Conservation (phyloP, 1,140 invertebrate genomes). For the Pemphigus obesinymphae region DNA sequence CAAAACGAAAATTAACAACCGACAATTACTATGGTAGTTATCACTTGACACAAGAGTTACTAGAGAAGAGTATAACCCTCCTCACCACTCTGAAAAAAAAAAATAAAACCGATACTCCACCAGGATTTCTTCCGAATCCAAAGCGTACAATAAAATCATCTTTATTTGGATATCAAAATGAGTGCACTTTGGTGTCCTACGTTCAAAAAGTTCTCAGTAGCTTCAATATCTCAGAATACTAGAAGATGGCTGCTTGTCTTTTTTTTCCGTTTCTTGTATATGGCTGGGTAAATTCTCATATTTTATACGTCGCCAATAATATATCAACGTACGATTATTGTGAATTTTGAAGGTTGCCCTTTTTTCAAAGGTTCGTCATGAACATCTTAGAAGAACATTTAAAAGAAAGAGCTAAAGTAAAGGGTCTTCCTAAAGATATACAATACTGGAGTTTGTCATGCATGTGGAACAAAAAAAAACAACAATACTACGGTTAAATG, state of each 20-base stretch:
- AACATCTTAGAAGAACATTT: not conserved
- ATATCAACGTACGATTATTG: not conserved
- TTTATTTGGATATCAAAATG: not conserved
- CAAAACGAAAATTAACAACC: constrained; percentile 48
- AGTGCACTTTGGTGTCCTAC: not conserved
- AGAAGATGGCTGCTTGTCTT: constrained; percentile 47
- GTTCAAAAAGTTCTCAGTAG: constrained; percentile 45
- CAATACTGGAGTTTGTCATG: too few species aligned
- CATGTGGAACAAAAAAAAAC: too few species aligned
- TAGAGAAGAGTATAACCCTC: constrained; percentile 41
- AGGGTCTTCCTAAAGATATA: not conserved
- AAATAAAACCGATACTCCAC: constrained; percentile 26
- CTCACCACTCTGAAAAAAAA: not conserved
- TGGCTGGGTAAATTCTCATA: constrained; percentile 48
- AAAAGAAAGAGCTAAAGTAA: not conserved
- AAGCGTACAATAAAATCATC: not conserved
- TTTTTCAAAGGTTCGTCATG: not conserved
- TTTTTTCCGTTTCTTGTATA: constrained; percentile 48
- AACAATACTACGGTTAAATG: too few species aligned
- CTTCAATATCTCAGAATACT: constrained; percentile 44
- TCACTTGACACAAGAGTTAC: constrained; percentile 47
- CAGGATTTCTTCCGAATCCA: constrained; percentile 4
- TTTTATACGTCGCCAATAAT: not conserved
- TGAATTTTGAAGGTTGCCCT: not conserved
- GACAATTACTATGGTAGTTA: constrained; percentile 51